Percentiles rank a stretch among this genome's conserved stretches.
Conservation (phyloP, 2,797 vertebrate genomes). For the Pelodytes ibericus region DNA sequence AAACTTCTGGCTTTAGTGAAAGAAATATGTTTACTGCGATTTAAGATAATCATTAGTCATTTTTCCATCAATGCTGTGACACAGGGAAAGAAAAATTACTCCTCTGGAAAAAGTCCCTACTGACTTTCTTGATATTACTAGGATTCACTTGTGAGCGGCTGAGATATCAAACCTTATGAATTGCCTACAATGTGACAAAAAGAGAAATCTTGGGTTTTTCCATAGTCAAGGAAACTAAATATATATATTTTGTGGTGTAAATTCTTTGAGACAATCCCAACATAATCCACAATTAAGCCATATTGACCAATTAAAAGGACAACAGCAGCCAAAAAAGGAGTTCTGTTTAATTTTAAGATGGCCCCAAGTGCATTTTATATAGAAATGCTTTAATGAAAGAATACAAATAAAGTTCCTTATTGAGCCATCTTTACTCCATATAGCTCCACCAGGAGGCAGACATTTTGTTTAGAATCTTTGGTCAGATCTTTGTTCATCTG, state of each 20-base stretch:
- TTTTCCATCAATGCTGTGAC: slow-evolving; percentile 67
- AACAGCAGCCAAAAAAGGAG: background rate
- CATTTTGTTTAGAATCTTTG: no score
- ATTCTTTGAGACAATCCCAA: background rate
- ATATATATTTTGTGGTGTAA: slow-evolving; percentile 8
- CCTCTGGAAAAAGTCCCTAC: slow-evolving; percentile 64
- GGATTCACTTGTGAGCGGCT: slow-evolving; percentile 71
- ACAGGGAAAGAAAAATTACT: slow-evolving; percentile 66
- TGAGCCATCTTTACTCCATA: background rate
- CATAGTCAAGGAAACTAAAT: slow-evolving; percentile 35
- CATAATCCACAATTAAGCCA: background rate
- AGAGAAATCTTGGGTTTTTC: slow-evolving; percentile 64
- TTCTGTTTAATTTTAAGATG: background rate
- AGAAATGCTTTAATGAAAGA: background rate
- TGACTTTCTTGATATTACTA: slow-evolving; percentile 69
- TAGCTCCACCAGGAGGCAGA: no score
- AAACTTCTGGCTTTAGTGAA: slow-evolving; percentile 62
- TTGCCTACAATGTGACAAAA: slow-evolving; percentile 66
- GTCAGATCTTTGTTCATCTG: no score
- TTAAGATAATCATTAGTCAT: slow-evolving; percentile 65
- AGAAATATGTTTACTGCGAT: slow-evolving; percentile 67
- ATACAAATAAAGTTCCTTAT: background rate
- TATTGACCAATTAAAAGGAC: no score
- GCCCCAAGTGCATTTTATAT: background rate
- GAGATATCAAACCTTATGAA: slow-evolving; percentile 70